Evolutionary conservation across 2,888 invertebrate genomes (phyloP), one percentile per base, ranked within the genome.

Genomic region (Limnephilus lunatus): DNA sequence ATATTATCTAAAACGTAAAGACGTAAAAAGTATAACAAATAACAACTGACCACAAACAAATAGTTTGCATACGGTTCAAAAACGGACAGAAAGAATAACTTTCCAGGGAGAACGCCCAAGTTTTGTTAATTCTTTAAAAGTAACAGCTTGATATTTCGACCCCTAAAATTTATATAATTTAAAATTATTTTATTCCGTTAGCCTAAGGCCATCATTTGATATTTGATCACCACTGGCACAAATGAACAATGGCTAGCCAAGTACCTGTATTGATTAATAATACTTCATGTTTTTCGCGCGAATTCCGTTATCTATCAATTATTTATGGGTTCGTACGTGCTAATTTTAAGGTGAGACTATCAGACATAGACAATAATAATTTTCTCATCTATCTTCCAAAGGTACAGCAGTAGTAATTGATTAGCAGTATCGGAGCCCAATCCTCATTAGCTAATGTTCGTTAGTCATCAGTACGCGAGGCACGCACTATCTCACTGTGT

Each of bases 381-480:
- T 83, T 35, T 83, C 4, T 32, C 35, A 83, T 83, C 25, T 32
- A 35, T 35, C 32, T 83, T 83, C 35, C 35, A 14, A 32, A 53
- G 19, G 53, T 19, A 19, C 53, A 19, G 53, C 5, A 5, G 19
- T 53, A 53, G 3, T 53, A 53, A 68, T 68, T 83, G 31, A 83
- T 39, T n/a, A 15, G 15, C 19, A 32, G 9, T 32, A 83, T 83
- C 9, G 35, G 83, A 35, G 83, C 25, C 35, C 7, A 39, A 83
- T n/a, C 35, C 83, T 83, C 35, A 83, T 83, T 35, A 83, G 83
- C 35, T 32, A 83, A 83, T 83, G 25, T 68, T 68, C 9, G 83
- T 25, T 39, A 15, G 83, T 32, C 0, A 83, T 83, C 83, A 32
- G 35, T 32, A 83, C 25, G 83, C 83, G 83, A 39, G 83, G 25